Evolutionary conservation across 2,888 invertebrate genomes (phyloP).

Genomic region (Troglohyphantes excavatus): DNA sequence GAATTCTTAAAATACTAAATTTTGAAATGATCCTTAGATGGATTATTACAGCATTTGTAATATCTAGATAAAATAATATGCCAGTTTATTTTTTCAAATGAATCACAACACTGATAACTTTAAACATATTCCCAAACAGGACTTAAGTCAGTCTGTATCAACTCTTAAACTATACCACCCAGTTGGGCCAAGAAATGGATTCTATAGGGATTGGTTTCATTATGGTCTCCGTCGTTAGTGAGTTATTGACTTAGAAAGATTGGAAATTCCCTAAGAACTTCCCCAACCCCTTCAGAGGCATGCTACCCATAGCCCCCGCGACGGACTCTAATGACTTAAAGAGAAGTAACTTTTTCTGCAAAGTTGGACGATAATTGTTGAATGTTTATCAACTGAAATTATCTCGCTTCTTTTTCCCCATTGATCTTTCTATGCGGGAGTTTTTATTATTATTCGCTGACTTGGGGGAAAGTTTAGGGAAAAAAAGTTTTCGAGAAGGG

Average conservation of each 20-base stretch:
- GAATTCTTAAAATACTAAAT: too few species aligned
- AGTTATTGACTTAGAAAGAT: slow-evolving; percentile 54
- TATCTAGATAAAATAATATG: too few species aligned
- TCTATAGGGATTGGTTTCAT: slow-evolving; percentile 20
- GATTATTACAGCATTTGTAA: too few species aligned
- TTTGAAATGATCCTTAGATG: too few species aligned
- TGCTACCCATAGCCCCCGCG: slow-evolving; percentile 3
- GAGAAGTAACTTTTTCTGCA: slow-evolving; percentile 38
- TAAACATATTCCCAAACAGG: too few species aligned
- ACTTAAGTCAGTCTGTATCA: not conserved
- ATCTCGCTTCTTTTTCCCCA: slow-evolving; percentile 32
- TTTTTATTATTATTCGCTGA: slow-evolving; percentile 36
- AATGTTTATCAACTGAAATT: slow-evolving; percentile 51
- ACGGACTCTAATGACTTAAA: slow-evolving; percentile 41
- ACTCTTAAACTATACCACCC: not conserved
- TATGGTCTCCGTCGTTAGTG: slow-evolving; percentile 35
- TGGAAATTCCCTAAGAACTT: slow-evolving; percentile 24
- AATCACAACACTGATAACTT: too few species aligned
- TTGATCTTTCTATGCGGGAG: not conserved
- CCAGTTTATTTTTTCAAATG: too few species aligned
- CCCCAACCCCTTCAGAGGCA: slow-evolving; percentile 1
- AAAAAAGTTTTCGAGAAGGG: slow-evolving; percentile 15
- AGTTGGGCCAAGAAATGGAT: not conserved
- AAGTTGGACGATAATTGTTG: slow-evolving; percentile 34
- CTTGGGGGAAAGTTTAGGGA: not conserved